Base-by-base conservation (phyloP, 1,140 invertebrate genomes). In the Drosophila willistoni region DNA sequence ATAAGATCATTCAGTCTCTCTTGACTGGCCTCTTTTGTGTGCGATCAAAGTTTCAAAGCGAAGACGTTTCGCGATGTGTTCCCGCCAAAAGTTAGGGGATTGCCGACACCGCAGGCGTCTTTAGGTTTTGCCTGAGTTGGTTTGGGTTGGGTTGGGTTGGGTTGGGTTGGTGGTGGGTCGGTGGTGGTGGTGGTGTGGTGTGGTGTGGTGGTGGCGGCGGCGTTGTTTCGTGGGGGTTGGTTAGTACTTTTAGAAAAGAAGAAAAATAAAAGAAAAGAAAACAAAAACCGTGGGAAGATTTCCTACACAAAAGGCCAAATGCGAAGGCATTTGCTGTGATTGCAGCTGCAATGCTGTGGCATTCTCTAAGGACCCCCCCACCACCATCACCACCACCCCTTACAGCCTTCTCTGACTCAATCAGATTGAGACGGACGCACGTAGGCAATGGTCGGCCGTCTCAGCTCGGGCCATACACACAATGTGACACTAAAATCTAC, bases 41-140 rank as follows among this genome's bases (percentile, higher is more conserved):
- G 44, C 36, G 17, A 13, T 12, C 1, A 66, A 80, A 81, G 72
- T 74, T 79, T 60, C 33, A 39, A 29, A 51, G 55, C 60, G 42
- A 84, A 87, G 84, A 89, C 83, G 80, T 71, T 77, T 7, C 33
- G 1, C 54, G 64, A 25, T 44, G 65, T 71, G 71, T 90, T 90
- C 87, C 87, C 87, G 87, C 87, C 87, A 90, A 87, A 90, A 90
- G 70, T 74, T 87, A 83, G 87, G 87, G 87, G 87, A 87, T 90
- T 90, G 86, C 80, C 47, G 57, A 66, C 72, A 63, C 69, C 71
- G 62, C 75, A 55, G 70, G 76, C 17, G 63, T 61, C 66, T 55
- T 44, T 25, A 13, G 33, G 10, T 25, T 60, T 29, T 42, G 44
- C 41, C 34, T 42, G 36, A 5, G 29, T 62, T 75, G 29, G 29